These are phyloP conservation scores for Stenchaetothrips biformis DNA, from an alignment of 2,888 invertebrate species.

Conservation along the genomic window DNA sequence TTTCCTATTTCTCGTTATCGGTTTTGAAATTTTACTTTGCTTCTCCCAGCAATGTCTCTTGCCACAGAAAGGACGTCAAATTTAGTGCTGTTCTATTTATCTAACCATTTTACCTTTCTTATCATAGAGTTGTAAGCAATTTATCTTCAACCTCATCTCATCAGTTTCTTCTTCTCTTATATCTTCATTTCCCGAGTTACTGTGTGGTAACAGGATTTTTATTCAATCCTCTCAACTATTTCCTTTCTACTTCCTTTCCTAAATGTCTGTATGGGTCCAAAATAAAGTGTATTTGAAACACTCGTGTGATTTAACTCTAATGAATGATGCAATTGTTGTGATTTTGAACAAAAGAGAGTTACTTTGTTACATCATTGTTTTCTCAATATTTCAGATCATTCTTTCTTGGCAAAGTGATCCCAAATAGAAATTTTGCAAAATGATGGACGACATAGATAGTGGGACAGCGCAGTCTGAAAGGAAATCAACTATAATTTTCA, in stretches of 20 bases:
- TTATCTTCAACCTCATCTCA: too few species aligned
- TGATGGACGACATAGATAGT: conserved; percentile 7
- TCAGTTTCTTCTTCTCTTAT: not conserved
- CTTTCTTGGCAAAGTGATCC: not conserved
- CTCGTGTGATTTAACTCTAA: not conserved
- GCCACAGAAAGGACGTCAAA: too few species aligned
- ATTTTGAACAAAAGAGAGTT: not conserved
- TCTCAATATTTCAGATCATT: not conserved
- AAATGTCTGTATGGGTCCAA: not conserved
- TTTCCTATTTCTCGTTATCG: too few species aligned
- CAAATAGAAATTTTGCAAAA: not conserved
- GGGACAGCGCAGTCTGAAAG: not conserved
- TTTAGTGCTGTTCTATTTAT: too few species aligned
- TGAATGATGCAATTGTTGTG: not conserved
- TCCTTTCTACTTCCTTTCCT: not conserved
- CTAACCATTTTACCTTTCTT: too few species aligned
- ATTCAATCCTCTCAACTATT: not conserved
- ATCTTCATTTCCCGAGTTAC: not conserved
- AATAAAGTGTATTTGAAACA: not conserved
- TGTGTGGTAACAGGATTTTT: not conserved
- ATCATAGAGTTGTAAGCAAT: too few species aligned
- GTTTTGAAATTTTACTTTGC: too few species aligned
- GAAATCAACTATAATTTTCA: not conserved
- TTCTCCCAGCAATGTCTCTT: too few species aligned
- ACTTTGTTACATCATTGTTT: not conserved